Evolutionary conservation across 2,888 invertebrate genomes (phyloP).

Genomic region (Ochropleura plecta): DNA sequence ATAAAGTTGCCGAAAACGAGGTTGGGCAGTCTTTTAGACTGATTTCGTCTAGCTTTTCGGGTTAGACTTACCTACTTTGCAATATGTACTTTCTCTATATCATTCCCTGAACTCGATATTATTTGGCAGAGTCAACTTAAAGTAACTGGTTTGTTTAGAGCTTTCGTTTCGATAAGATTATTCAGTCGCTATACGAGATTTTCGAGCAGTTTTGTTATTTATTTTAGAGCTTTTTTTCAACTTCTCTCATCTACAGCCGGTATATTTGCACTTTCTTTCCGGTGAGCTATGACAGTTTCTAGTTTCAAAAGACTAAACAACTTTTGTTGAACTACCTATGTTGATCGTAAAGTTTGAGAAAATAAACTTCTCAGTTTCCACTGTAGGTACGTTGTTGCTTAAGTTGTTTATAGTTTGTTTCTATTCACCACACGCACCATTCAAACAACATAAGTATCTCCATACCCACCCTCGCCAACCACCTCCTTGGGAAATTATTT

Average conservation of each 20-base stretch:
- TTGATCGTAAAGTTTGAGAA: slow-evolving; percentile 20
- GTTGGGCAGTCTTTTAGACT: slow-evolving; percentile 30
- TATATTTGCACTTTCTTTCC: slow-evolving; percentile 46
- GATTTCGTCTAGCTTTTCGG: slow-evolving; percentile 37
- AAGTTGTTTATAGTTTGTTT: not conserved
- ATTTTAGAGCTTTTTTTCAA: slow-evolving; percentile 27
- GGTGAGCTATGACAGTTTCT: slow-evolving; percentile 13
- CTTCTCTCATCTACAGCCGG: slow-evolving; percentile 3
- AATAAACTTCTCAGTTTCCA: not conserved
- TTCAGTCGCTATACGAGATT: slow-evolving; percentile 15
- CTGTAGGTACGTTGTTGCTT: not conserved
- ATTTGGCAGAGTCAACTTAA: slow-evolving; percentile 28
- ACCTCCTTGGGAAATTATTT: not conserved
- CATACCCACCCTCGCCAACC: not conserved
- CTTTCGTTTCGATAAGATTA: slow-evolving; percentile 39
- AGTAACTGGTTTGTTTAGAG: slow-evolving; percentile 39
- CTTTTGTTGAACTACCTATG: not conserved
- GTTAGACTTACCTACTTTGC: slow-evolving; percentile 9
- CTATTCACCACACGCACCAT: not conserved
- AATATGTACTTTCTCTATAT: slow-evolving; percentile 28
- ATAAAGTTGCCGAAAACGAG: slow-evolving; percentile 54
- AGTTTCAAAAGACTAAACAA: slow-evolving; percentile 10
- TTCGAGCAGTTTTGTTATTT: slow-evolving; percentile 26
- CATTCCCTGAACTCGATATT: slow-evolving; percentile 27
- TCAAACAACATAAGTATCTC: not conserved